Conservation (phyloP, 2,888 invertebrate species). For the Trilocha varians region DNA sequence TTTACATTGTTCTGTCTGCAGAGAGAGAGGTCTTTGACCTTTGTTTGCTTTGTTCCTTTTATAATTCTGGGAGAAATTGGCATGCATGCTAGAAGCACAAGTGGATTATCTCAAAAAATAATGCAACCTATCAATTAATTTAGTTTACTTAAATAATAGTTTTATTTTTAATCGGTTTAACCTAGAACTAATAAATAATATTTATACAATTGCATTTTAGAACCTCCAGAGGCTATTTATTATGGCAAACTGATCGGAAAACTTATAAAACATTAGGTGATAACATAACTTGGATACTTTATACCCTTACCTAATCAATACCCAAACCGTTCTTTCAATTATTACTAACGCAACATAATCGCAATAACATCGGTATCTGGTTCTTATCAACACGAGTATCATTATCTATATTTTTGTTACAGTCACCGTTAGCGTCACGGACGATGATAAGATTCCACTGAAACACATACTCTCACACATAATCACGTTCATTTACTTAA, state of each 20-base stretch:
- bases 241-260: neutral
- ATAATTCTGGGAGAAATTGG: neutral
- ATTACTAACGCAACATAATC: constrained; percentile 1
- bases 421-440: constrained; percentile 8
- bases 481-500: constrained; percentile 4
- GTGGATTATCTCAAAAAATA: too few species aligned
- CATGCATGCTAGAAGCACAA: too few species aligned
- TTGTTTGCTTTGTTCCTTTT: neutral
- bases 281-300: neutral
- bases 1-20: neutral
- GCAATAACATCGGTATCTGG: constrained; percentile 8
- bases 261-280: neutral
- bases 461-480: constrained; percentile 1
- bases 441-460: constrained; percentile 6
- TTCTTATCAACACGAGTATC: constrained; percentile 6
- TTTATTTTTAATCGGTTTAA: too few species aligned
- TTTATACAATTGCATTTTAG: too few species aligned
- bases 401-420: constrained; percentile 7
- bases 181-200: too few species aligned
- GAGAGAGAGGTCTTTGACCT: neutral
- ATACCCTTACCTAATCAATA: neutral
- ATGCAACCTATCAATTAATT: too few species aligned
- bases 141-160: too few species aligned
- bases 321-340: neutral
- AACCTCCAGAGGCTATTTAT: too few species aligned